A percentile compares a stretch with the other conserved stretches of the same genome.
Conservation (phyloP, 2,113 vertebrate species). For the Neomonachus schauinslandi region DNA sequence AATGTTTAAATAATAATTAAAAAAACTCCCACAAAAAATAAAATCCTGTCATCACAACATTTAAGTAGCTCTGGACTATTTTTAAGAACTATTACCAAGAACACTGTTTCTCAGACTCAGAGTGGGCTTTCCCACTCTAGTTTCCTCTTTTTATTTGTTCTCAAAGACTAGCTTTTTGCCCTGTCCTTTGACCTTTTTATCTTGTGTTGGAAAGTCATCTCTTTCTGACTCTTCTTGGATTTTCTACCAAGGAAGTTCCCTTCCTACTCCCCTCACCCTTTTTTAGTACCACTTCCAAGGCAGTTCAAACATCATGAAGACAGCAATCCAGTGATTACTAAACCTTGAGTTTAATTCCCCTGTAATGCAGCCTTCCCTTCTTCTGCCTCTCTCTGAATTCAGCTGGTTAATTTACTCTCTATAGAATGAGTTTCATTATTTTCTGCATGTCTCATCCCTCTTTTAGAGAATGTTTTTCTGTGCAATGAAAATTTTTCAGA, state of each 20-base stretch:
- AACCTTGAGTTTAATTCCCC: not conserved
- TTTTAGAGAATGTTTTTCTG: conserved; percentile 28
- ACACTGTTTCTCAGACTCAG: not conserved
- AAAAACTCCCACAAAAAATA: not conserved
- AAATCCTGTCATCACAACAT: not conserved
- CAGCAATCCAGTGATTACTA: not conserved
- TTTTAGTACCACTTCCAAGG: not conserved
- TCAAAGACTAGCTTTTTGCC: not conserved
- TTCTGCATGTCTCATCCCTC: not conserved
- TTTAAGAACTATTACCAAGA: not conserved
- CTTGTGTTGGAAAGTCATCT: not conserved
- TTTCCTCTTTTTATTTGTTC: conserved; percentile 37
- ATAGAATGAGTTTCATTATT: conserved; percentile 43
- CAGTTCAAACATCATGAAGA: not conserved
- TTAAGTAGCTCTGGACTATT: not conserved
- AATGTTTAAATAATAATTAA: not conserved
- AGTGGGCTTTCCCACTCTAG: not conserved
- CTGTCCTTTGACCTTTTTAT: not conserved
- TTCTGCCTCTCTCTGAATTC: conserved; percentile 1
- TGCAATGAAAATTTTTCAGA: not conserved
- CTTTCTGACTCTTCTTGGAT: not conserved
- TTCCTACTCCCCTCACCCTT: not conserved
- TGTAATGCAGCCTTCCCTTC: not conserved
- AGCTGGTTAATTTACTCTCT: not conserved
- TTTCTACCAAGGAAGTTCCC: not conserved